Conservation (phyloP, 2,888 invertebrate genomes). For the Melangyna quadrimaculata region DNA sequence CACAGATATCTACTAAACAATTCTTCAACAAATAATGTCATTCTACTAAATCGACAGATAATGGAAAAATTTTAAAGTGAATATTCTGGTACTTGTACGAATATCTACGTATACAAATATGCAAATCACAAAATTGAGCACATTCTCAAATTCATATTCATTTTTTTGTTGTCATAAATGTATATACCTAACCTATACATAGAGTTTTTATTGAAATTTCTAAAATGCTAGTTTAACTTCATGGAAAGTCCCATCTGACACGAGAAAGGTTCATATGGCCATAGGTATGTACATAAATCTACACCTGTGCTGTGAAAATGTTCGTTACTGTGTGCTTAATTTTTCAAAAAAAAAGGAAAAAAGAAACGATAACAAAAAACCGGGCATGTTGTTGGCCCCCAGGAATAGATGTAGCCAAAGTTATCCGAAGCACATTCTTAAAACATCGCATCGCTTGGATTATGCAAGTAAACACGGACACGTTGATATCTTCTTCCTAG, state of each 20-base stretch:
- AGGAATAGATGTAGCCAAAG: slow-evolving; percentile 34
- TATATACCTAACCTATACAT: too few species aligned
- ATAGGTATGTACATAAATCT: slow-evolving; percentile 40
- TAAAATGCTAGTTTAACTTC: slow-evolving; percentile 21
- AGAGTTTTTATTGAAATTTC: slow-evolving; percentile 31
- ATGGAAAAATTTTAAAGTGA: slow-evolving; percentile 21
- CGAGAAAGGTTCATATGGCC: slow-evolving; percentile 17
- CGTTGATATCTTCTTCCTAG: slow-evolving; percentile 4
- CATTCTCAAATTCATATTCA: slow-evolving; percentile 11
- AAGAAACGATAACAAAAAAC: background rate
- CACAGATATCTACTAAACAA: background rate
- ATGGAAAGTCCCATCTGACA: slow-evolving; percentile 25
- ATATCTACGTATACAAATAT: background rate
- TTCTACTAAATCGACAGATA: slow-evolving; percentile 42
- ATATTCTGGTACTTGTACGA: background rate
- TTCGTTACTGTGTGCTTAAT: slow-evolving; percentile 26
- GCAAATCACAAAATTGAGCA: slow-evolving; percentile 23
- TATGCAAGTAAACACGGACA: slow-evolving; percentile 44
- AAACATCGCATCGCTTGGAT: slow-evolving; percentile 22
- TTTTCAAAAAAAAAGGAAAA: background rate
- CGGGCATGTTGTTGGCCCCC: background rate
- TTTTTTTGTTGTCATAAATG: background rate
- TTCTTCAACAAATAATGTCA: slow-evolving; percentile 38
- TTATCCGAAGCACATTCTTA: slow-evolving; percentile 35
- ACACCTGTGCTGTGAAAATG: slow-evolving; percentile 40